Percentiles rank a stretch among this genome's conserved stretches.
Evolutionary conservation across 1,140 invertebrate species (phyloP).

Genomic region (Cherax destructor): DNA sequence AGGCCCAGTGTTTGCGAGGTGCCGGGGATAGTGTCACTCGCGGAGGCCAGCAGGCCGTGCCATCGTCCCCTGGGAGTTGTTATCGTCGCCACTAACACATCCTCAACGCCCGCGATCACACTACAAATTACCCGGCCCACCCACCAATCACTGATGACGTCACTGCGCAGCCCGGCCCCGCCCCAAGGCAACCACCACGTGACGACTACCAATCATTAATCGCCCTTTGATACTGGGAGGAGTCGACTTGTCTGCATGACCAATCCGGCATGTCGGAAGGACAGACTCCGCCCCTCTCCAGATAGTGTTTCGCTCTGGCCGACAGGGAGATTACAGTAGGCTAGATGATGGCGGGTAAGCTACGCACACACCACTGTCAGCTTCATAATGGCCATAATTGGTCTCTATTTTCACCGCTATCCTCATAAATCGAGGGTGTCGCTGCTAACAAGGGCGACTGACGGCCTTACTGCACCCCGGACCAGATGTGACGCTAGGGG

Average conservation of each 20-base stretch:
- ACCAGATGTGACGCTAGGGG: conserved; percentile 26
- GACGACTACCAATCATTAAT: conserved; percentile 27
- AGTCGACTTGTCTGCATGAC: neutral
- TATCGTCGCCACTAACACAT: conserved; percentile 65
- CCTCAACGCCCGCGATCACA: conserved; percentile 52
- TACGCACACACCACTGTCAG: conserved; percentile 55
- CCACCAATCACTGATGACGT: conserved; percentile 62
- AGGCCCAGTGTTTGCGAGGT: conserved; percentile 2
- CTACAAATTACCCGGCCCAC: conserved; percentile 54
- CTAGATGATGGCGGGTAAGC: conserved; percentile 57
- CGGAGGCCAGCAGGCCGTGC: conserved; percentile 32
- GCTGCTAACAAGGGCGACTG: conserved; percentile 58
- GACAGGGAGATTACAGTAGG: conserved; percentile 39
- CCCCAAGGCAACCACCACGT: conserved; percentile 17
- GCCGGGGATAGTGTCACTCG: conserved; percentile 38
- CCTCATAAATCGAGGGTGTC: conserved; percentile 60
- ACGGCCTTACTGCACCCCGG: conserved; percentile 23
- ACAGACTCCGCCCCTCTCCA: conserved; percentile 18
- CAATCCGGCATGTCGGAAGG: conserved; percentile 19
- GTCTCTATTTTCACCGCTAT: conserved; percentile 61
- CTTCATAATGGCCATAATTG: conserved; percentile 64
- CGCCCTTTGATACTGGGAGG: conserved; percentile 18
- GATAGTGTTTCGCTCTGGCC: conserved; percentile 38
- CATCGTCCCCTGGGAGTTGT: conserved; percentile 62
- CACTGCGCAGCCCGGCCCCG: conserved; percentile 54